Evolutionary conservation across 2,113 vertebrate species (phyloP).

Genomic region (Columba janthina): DNA sequence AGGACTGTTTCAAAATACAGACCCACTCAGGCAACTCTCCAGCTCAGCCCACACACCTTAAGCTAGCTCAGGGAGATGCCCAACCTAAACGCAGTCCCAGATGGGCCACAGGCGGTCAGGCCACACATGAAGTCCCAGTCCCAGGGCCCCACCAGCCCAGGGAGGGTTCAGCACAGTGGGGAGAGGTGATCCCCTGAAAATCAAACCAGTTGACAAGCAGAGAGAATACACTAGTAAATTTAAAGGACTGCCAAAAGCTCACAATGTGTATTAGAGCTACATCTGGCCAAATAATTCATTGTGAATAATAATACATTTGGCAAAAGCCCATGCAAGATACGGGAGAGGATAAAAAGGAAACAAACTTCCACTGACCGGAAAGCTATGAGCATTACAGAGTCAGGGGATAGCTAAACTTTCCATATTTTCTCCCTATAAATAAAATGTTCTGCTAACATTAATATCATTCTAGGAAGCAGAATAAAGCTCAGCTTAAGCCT

Average conservation of each 20-base stretch:
- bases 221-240: neutral
- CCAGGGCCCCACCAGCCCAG: neutral
- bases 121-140: accelerated
- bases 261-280: neutral
- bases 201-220: neutral
- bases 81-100: accelerated
- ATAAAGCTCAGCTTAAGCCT: neutral
- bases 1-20: neutral
- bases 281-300: conserved; percentile 53
- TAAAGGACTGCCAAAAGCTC: neutral
- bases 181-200: neutral
- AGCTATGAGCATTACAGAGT: neutral
- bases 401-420: neutral
- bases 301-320: neutral
- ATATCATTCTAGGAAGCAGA: neutral
- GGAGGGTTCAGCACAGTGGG: neutral
- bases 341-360: conserved; percentile 2
- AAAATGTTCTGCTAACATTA: neutral
- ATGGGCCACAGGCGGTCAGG: neutral
- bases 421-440: conserved; percentile 16
- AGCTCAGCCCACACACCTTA: accelerated
- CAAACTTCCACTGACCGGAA: conserved; percentile 4
- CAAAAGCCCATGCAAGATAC: neutral
- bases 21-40: neutral
- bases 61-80: neutral